A percentile compares a stretch with the other conserved stretches of the same genome.
These are phyloP conservation scores for Chelmon rostratus DNA, from an alignment of 2,797 vertebrate genomes.

Conservation along the genomic window DNA sequence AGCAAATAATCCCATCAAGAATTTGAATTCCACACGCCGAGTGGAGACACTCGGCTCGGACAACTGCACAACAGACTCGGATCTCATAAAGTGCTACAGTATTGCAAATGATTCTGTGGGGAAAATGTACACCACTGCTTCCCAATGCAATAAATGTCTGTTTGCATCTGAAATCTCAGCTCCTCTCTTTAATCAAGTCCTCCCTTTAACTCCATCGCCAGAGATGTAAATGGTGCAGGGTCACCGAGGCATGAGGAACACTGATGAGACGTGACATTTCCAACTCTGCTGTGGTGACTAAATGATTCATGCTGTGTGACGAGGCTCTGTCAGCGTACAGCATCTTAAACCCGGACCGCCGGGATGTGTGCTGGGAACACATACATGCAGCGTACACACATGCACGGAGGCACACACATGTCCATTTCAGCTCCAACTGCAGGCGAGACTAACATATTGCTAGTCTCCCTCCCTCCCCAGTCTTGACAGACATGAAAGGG, in stretches of 20 bases:
- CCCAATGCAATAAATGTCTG: slow-evolving; percentile 79
- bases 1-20: slow-evolving; percentile 49
- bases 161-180: slow-evolving; percentile 77
- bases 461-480: slow-evolving; percentile 64
- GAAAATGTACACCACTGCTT: slow-evolving; percentile 73
- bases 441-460: slow-evolving; percentile 67
- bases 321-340: slow-evolving; percentile 77
- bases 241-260: slow-evolving; percentile 66
- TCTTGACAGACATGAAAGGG: slow-evolving; percentile 85
- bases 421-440: slow-evolving; percentile 63
- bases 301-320: slow-evolving; percentile 88
- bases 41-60: slow-evolving; percentile 42
- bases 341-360: slow-evolving; percentile 62
- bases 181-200: slow-evolving; percentile 73
- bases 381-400: slow-evolving; percentile 42
- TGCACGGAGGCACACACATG: slow-evolving; percentile 24
- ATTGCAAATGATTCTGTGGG: slow-evolving; percentile 72
- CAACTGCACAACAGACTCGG: slow-evolving; percentile 56
- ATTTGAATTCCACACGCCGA: slow-evolving; percentile 54
- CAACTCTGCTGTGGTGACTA: slow-evolving; percentile 82
- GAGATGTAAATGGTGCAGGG: slow-evolving; percentile 62
- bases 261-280: slow-evolving; percentile 86
- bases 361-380: slow-evolving; percentile 54
- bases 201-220: slow-evolving; percentile 52
- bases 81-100: slow-evolving; percentile 66